Evolutionary conservation across 2,113 vertebrate genomes (phyloP).

Genomic region (Notothenia coriiceps): DNA sequence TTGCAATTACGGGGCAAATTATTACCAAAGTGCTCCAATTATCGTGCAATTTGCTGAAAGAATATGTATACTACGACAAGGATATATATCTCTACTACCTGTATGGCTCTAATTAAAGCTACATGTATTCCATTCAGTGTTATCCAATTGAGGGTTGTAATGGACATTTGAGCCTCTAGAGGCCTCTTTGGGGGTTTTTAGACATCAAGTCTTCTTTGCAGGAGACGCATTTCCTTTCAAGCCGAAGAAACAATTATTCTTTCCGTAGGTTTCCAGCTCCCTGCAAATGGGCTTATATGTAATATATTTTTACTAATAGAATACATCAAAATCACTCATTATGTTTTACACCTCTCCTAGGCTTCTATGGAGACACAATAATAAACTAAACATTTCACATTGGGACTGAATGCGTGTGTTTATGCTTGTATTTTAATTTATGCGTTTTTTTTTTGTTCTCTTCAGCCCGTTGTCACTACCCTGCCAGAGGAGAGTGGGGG

Average conservation of each 20-base stretch:
- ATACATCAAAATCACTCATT: neutral
- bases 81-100: conserved; percentile 10
- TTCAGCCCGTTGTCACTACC: conserved; percentile 83
- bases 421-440: conserved; percentile 29
- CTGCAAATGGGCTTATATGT: neutral
- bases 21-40: neutral
- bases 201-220: neutral
- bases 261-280: neutral
- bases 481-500: conserved; percentile 82
- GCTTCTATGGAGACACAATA: neutral
- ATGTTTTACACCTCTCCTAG: neutral
- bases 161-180: conserved; percentile 20
- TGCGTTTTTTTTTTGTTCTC: conserved; percentile 38
- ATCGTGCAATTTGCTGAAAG: neutral
- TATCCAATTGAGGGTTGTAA: neutral
- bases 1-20: no score
- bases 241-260: neutral
- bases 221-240: neutral
- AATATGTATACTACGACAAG: neutral
- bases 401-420: conserved; percentile 6
- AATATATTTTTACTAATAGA: neutral
- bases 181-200: neutral
- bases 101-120: conserved; percentile 12
- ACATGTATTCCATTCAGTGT: neutral
- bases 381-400: conserved; percentile 21